Percentiles rank a stretch among this genome's conserved stretches.
Evolutionary conservation across 1,140 invertebrate genomes (phyloP).

Genomic region (Plectus sambesii): DNA sequence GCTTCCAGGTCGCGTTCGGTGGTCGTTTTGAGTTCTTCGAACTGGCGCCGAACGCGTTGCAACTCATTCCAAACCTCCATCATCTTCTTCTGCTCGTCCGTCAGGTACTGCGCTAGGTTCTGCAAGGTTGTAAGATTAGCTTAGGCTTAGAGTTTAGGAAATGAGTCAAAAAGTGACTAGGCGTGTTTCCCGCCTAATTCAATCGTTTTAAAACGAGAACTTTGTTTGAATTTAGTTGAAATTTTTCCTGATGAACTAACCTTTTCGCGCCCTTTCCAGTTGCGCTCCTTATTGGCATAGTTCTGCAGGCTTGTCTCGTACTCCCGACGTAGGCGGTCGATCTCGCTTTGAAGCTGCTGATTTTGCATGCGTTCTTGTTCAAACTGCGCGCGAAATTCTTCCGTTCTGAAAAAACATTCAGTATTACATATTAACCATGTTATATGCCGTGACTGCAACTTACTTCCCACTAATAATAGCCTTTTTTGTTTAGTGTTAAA

Average conservation of each 20-base stretch:
- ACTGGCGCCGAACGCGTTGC: conserved; percentile 42
- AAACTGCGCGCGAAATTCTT: conserved; percentile 39
- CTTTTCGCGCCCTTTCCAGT: conserved; percentile 32
- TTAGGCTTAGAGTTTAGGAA: not conserved
- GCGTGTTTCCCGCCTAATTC: no score
- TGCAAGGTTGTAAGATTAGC: conserved; percentile 11
- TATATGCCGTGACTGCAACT: no score
- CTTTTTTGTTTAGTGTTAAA: no score
- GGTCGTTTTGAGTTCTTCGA: conserved; percentile 34
- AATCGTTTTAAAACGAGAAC: not conserved
- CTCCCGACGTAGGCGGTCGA: conserved; percentile 36
- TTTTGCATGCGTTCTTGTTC: conserved; percentile 37
- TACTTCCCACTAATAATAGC: no score
- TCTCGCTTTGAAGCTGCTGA: conserved; percentile 36
- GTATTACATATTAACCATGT: no score
- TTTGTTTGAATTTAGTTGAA: conserved; percentile 5
- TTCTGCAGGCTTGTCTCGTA: conserved; percentile 40
- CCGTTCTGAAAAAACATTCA: conserved; percentile 30
- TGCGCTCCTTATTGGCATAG: conserved; percentile 39
- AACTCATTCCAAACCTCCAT: conserved; percentile 44
- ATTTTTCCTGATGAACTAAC: conserved; percentile 16
- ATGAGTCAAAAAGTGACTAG: no score
- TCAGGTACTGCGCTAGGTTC: conserved; percentile 44
- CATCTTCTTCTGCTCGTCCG: conserved; percentile 45
- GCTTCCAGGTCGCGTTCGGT: conserved; percentile 34